Conservation (phyloP, 2,888 invertebrate species). For the Gerris lacustris region DNA sequence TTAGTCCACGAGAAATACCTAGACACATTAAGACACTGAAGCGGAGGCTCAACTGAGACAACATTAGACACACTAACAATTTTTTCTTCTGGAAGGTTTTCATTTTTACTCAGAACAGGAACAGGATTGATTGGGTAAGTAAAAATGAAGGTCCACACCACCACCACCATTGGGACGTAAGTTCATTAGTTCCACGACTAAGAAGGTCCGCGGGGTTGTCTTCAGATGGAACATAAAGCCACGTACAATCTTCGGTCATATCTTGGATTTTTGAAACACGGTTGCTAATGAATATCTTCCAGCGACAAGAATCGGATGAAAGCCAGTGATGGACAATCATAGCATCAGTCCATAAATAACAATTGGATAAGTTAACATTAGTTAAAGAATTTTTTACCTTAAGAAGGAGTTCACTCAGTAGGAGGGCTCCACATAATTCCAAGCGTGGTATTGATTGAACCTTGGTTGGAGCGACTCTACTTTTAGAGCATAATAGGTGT, state of each 20-base stretch:
- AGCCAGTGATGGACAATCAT: slow-evolving; percentile 14
- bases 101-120: background rate
- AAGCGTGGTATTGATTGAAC: slow-evolving; percentile 24
- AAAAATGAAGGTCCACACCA: background rate
- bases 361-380: slow-evolving; percentile 11
- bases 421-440: slow-evolving; percentile 21
- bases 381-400: slow-evolving; percentile 7
- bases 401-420: slow-evolving; percentile 27
- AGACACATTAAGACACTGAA: background rate
- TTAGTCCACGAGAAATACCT: background rate
- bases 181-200: slow-evolving; percentile 8
- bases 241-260: background rate
- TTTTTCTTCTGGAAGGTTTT: background rate
- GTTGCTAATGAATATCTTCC: slow-evolving; percentile 18
- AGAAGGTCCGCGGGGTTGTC: slow-evolving; percentile 14
- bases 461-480: slow-evolving; percentile 30
- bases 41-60: background rate
- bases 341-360: slow-evolving; percentile 23
- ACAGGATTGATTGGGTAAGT: background rate
- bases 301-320: slow-evolving; percentile 2
- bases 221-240: slow-evolving; percentile 10
- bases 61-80: background rate
- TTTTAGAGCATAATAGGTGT: slow-evolving; percentile 29
- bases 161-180: background rate
- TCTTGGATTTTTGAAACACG: slow-evolving; percentile 13